Percentiles rank a stretch among this genome's conserved stretches.
Conservation (phyloP, 2,797 vertebrate species). For the Onychomys leucogaster region DNA sequence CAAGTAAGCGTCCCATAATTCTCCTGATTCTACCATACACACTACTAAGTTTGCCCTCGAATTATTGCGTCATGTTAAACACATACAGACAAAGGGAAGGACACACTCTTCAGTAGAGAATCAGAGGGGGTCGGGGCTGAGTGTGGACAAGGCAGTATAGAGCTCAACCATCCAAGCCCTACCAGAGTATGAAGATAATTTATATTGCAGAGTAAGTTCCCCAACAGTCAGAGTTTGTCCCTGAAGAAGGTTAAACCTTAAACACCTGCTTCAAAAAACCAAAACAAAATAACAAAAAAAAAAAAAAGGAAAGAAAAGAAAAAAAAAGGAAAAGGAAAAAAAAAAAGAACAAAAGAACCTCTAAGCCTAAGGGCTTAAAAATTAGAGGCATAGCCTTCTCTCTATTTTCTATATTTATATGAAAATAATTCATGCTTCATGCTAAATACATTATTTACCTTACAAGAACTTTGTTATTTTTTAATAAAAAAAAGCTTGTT, state of each 20-base stretch:
- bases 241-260: conserved; percentile 98
- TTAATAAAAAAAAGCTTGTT: conserved; percentile 93
- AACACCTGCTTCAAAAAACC: conserved; percentile 95
- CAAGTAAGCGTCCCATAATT: conserved; percentile 83
- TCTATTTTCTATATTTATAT: conserved; percentile 99
- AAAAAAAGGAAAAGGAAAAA: conserved; percentile 14
- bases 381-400: conserved; percentile 97
- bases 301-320: conserved; percentile 79
- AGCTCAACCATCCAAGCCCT: conserved; percentile 90
- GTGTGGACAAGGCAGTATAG: conserved; percentile 90
- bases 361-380: conserved; percentile 96
- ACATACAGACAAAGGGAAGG: conserved; percentile 90
- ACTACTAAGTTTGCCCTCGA: conserved; percentile 92
- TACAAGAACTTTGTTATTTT: conserved; percentile 96
- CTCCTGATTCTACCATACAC: conserved; percentile 89
- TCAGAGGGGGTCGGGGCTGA: conserved; percentile 90
- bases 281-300: conserved; percentile 83
- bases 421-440: conserved; percentile 99
- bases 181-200: conserved; percentile 91
- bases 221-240: conserved; percentile 96
- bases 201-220: conserved; percentile 95
- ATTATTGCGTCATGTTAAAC: conserved; percentile 92
- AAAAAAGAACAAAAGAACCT: conserved; percentile 78
- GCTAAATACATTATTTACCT: conserved; percentile 99
- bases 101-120: conserved; percentile 92